A percentile compares a stretch with the other conserved stretches of the same genome.
Conservation (phyloP, 2,888 invertebrate species). For the Leptogaster cylindrica region DNA sequence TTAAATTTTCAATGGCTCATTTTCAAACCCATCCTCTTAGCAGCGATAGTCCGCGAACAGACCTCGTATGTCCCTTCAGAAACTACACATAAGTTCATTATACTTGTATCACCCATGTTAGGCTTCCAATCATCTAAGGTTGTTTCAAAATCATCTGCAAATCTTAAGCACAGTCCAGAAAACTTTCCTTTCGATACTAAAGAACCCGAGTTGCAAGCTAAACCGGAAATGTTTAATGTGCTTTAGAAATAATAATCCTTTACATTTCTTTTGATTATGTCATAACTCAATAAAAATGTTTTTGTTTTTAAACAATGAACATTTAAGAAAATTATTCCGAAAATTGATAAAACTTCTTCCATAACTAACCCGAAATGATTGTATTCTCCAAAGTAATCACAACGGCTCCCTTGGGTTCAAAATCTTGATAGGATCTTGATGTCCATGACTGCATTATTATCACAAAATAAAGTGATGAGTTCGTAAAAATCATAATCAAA, state of each 20-base stretch:
- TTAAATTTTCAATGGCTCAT: background rate
- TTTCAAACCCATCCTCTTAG: conserved; percentile 75
- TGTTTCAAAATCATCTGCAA: conserved; percentile 97
- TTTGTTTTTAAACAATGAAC: no score
- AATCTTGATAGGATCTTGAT: conserved; percentile 71
- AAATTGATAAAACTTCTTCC: no score
- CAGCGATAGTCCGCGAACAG: conserved; percentile 78
- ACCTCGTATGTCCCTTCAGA: conserved; percentile 99
- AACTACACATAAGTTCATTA: conserved; percentile 94
- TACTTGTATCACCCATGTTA: conserved; percentile 75
- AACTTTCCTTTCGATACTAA: conserved; percentile 92
- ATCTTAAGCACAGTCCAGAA: conserved; percentile 88
- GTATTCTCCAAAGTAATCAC: conserved; percentile 96
- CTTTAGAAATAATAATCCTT: background rate
- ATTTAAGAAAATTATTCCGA: no score
- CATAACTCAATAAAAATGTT: no score
- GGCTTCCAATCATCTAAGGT: conserved; percentile 98
- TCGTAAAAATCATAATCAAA: no score
- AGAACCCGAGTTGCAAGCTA: conserved; percentile 93
- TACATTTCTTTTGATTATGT: no score
- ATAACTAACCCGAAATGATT: conserved; percentile 68
- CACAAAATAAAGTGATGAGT: no score
- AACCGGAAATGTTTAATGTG: conserved; percentile 41
- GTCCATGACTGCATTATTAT: conserved; percentile 66
- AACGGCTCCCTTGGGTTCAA: conserved; percentile 86